Evolutionary conservation across 2,797 vertebrate genomes (phyloP), one percentile per base, ranked within the genome.

Genomic region (Hipposideros larvatus): DNA sequence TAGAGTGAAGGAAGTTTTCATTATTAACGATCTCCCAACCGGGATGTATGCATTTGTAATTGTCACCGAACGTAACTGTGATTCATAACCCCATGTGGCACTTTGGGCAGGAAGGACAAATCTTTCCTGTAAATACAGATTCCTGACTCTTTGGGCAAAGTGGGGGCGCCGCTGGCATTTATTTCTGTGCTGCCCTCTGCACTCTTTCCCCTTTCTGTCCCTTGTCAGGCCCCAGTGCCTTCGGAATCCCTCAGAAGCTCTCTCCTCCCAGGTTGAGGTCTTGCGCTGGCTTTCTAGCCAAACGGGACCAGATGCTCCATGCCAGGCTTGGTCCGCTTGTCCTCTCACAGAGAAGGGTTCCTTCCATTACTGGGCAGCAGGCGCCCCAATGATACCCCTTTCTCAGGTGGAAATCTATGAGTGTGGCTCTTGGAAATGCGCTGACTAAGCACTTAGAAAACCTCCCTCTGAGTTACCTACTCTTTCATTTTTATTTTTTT

Each of bases 21-120:
- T 91, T 19, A 79, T 51, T 93, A 94, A 78, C 74, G 28, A 21
- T 78, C 51, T 90, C 57, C 53, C n/a, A 41, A 31, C 18, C 61
- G 34, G 57, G 43, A 61, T 15, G 51, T 73, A 53, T 4, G 16
- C 6, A 63, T 74, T 51, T n/a, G 21, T 78, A 26, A 15, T 77
- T 74, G 83, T 93, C 68, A 87, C 46, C 48, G 73, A 83, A 6
- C 5, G 4, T 77, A 86, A 91, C 13, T 91, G 18, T 74, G 61
- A 93, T 68, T n/a, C 55, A 77, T 92, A 26, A 31, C 14, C 21
- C 1, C 16, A 0, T 3, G 3, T 0, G 4, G 46, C 34, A 31
- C 22, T 31, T 13, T 9, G 19, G 34, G 15, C 18, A 15, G 8
- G 6, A 16, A 51, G 19, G n/a, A 66, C 28, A 16, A 43, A 41